Conservation (phyloP, 2,888 invertebrate genomes). For the Plemyria rubiginata region DNA sequence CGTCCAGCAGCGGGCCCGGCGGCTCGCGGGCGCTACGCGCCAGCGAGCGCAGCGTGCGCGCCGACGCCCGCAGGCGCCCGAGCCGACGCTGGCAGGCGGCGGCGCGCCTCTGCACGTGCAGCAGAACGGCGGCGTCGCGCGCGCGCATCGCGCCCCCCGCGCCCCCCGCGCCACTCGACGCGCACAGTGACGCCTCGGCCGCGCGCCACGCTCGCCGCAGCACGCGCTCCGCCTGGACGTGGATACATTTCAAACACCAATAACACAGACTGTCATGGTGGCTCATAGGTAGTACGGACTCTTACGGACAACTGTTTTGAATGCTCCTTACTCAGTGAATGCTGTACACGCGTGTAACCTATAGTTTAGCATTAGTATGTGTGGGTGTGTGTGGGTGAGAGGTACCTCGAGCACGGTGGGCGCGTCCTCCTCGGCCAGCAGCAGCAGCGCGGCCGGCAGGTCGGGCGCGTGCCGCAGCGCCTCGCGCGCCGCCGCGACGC, state of each 20-base stretch:
- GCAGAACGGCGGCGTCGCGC: conserved; percentile 96
- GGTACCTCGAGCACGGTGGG: conserved; percentile 92
- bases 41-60: conserved; percentile 98
- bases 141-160: conserved; percentile 94
- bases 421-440: conserved; percentile 98
- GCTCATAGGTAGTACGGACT: no score
- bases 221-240: conserved; percentile 54
- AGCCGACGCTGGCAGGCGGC: conserved; percentile 99
- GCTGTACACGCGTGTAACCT: no score
- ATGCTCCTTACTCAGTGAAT: no score
- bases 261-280: no score
- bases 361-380: no score
- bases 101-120: conserved; percentile 96
- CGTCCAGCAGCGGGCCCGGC: conserved; percentile 97
- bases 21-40: conserved; percentile 97
- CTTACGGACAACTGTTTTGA: no score
- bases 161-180: conserved; percentile 93
- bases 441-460: conserved; percentile 97
- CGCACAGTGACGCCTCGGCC: conserved; percentile 94
- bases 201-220: conserved; percentile 91
- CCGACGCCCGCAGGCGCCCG: conserved; percentile 96
- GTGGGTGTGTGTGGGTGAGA: no score
- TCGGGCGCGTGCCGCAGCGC: conserved; percentile 95
- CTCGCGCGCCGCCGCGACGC: conserved; percentile 91
- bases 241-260: no score